Base-by-base conservation (phyloP, 2,113 vertebrate genomes). In the Xiphophorus hellerii region DNA sequence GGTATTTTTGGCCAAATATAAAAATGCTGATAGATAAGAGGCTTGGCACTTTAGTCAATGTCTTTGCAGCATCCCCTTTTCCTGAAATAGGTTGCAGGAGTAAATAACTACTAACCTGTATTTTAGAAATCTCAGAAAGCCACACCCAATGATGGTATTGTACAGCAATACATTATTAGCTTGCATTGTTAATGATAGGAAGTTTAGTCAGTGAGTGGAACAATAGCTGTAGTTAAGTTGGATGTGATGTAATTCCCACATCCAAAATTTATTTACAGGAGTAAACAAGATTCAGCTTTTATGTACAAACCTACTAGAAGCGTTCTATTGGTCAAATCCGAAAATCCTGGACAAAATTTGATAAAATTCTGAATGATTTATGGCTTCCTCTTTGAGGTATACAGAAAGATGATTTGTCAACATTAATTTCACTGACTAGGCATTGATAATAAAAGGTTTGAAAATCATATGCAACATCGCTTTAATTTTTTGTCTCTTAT, bases 401-500 rank as follows among this genome's bases (percentile, higher is more conserved):
- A 5, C 7, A 8, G 6, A 20, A 58, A 58, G 51, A 58, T 76
- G 77, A 76, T 81, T 84, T 71, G 88, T 66, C 61, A 72, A 54
- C 12, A 6, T 66, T 66, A 79, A 85, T 85, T 86, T 70, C 30
- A 51, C 28, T 73, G 71, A 67, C 51, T 78, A 60, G 83, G 74
- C 62, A 84, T 82, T 33, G 66, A 82, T 79, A 80, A 33, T 74
- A 63, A 30, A 83, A 69, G 44, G 65, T 58, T 84, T n/a, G 42
- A 71, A 33, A 48, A 76, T 84, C 85, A 64, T 68, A 68, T 71
- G 71, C 66, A 71, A 25, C 25, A 74, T 76, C 74, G 67, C 37
- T 31, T 48, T 66, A 78, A 76, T 76, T 74, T 77, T 66, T 71
- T 81, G 65, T 30, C 66, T 70, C 73, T 86, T 78, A 77, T 86